Percentiles rank a stretch among this genome's conserved stretches.
These are phyloP conservation scores for Drosophila nigricruria DNA, from an alignment of 2,888 invertebrate species.

Conservation along the genomic window DNA sequence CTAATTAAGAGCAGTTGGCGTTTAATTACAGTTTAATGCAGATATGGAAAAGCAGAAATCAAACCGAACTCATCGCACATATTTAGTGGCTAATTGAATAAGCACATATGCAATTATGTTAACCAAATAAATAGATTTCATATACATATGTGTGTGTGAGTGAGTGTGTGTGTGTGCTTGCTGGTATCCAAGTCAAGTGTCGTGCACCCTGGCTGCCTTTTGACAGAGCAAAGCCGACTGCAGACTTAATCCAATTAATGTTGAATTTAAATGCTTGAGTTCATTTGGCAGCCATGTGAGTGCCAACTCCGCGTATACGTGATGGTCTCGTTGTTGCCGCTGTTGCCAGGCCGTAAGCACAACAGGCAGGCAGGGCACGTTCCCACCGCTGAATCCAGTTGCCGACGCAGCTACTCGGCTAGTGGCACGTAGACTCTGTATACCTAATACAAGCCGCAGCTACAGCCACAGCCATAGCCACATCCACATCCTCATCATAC, in stretches of 20 bases:
- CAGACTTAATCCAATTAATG: conserved; percentile 80
- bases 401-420: conserved; percentile 12
- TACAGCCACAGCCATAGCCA: not conserved
- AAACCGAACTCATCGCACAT: conserved; percentile 13
- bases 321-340: not conserved
- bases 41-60: conserved; percentile 2
- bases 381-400: conserved; percentile 18
- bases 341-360: conserved; percentile 2
- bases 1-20: conserved; percentile 1
- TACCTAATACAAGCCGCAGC: conserved; percentile 13
- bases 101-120: conserved; percentile 47
- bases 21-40: conserved; percentile 1
- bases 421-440: conserved; percentile 31
- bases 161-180: not conserved
- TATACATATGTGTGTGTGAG: not conserved
- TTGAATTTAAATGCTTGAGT: conserved; percentile 75
- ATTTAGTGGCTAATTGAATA: conserved; percentile 60
- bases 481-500: conserved; percentile 9
- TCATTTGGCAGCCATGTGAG: conserved; percentile 53
- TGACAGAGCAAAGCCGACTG: conserved; percentile 43
- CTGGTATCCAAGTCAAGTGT: conserved; percentile 3
- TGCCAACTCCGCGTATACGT: conserved; percentile 17
- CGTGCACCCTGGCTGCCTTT: conserved; percentile 8
- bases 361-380: conserved; percentile 9
- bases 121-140: conserved; percentile 46